These are phyloP conservation scores for Brachionus rubens DNA, from an alignment of 1,140 invertebrate species.

Conservation along the genomic window DNA sequence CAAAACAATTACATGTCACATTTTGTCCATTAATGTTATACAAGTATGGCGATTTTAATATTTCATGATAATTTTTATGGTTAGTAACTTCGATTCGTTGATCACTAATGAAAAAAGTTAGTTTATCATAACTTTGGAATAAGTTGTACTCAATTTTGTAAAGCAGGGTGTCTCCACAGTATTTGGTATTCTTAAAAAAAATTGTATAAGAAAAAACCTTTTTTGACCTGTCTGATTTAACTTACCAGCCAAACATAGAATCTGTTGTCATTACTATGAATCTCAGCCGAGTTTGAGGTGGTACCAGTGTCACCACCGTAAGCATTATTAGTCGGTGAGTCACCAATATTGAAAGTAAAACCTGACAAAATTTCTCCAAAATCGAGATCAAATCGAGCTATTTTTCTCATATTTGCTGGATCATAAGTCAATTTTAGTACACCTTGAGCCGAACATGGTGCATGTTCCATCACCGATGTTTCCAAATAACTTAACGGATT, in stretches of 20 bases:
- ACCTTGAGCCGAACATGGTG: conserved; percentile 26
- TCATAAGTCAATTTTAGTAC: conserved; percentile 34
- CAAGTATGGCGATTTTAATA: conserved; percentile 12
- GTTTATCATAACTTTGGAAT: conserved; percentile 4
- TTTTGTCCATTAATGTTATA: conserved; percentile 42
- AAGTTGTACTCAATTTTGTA: conserved; percentile 45
- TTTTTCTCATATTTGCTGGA: neutral
- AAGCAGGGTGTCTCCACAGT: conserved; percentile 44
- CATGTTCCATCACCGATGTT: neutral
- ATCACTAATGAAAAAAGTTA: conserved; percentile 35
- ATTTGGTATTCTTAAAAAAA: conserved; percentile 41
- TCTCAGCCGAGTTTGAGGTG: conserved; percentile 44
- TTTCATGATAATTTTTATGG: conserved; percentile 27
- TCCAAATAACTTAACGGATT: conserved; percentile 31
- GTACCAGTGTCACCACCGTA: conserved; percentile 43
- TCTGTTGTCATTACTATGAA: conserved; percentile 44
- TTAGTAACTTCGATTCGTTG: conserved; percentile 43
- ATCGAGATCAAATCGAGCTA: conserved; percentile 41
- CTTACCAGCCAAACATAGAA: conserved; percentile 42
- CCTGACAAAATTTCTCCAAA: conserved; percentile 17
- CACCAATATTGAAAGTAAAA: conserved; percentile 46
- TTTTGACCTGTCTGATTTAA: neutral
- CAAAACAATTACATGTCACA: conserved; percentile 46
- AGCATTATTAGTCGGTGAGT: conserved; percentile 45
- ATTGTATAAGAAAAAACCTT: neutral